phyloP scores from a whole-genome alignment of 2,888 invertebrate genomes.

The Apamea anceps region DNA sequence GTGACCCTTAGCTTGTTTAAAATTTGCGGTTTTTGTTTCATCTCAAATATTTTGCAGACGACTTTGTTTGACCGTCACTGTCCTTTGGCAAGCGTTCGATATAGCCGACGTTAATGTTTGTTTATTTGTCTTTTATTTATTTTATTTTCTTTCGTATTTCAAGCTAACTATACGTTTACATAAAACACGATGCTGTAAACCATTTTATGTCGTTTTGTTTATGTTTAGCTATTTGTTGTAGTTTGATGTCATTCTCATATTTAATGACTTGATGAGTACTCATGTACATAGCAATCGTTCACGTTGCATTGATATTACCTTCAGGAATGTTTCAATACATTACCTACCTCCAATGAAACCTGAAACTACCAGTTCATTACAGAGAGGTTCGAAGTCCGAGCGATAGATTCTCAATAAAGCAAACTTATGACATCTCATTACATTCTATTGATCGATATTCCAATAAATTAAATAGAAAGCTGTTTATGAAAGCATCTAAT shows the following conservation, averaged over 20 bases:
- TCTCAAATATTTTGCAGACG: constrained; percentile 36
- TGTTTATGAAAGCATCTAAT: constrained; percentile 58
- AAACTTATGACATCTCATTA: constrained; percentile 48
- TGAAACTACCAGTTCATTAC: constrained; percentile 37
- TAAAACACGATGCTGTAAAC: constrained; percentile 24
- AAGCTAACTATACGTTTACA: constrained; percentile 6
- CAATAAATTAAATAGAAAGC: constrained; percentile 64
- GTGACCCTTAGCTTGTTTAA: constrained; percentile 68
- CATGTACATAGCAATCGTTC: constrained; percentile 15
- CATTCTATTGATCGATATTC: constrained; percentile 52
- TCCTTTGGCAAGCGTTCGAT: constrained; percentile 45
- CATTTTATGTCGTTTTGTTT: background rate
- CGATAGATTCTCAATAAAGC: constrained; percentile 42
- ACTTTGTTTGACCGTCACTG: constrained; percentile 31
- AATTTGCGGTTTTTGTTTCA: constrained; percentile 49
- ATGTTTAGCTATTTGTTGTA: constrained; percentile 20
- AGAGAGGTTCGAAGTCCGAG: constrained; percentile 39
- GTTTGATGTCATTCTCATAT: background rate
- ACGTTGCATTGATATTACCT: constrained; percentile 20
- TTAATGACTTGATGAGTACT: background rate
- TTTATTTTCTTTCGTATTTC: constrained; percentile 22
- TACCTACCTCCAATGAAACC: constrained; percentile 44
- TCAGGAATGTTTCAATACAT: constrained; percentile 39
- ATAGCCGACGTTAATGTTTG: constrained; percentile 42
- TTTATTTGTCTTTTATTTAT: constrained; percentile 31